These are phyloP conservation scores for Chalcis sispes DNA, from an alignment of 2,888 invertebrate genomes.

Conservation along the genomic window DNA sequence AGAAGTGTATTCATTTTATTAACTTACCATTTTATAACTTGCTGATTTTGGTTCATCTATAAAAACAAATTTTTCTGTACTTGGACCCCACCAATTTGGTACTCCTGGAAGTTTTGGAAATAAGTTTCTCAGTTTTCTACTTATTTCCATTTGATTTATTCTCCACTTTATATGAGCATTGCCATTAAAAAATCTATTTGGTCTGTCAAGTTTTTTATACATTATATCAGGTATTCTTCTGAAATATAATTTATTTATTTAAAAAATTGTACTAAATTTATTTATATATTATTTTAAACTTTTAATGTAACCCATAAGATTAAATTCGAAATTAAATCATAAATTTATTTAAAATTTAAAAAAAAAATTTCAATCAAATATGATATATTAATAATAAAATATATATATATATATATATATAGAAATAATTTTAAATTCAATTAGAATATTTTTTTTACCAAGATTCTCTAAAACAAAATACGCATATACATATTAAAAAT, in stretches of 20 bases:
- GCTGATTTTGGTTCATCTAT: conserved; percentile 84
- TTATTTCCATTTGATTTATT: conserved; percentile 86
- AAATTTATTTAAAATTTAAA: too few species aligned
- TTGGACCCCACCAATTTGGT: conserved; percentile 83
- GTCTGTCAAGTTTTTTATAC: conserved; percentile 62
- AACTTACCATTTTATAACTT: conserved; percentile 80
- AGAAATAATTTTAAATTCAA: too few species aligned
- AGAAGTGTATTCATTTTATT: conserved; percentile 1
- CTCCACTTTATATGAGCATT: conserved; percentile 80
- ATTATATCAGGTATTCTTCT: conserved; percentile 65
- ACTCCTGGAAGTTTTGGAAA: conserved; percentile 85
- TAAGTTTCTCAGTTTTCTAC: conserved; percentile 83
- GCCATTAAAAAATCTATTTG: conserved; percentile 62
- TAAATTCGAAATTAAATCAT: too few species aligned
- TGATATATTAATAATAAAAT: too few species aligned
- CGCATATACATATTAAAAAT: too few species aligned
- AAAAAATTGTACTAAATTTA: conserved; percentile 6
- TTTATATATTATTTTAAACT: conserved; percentile 27
- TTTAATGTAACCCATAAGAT: too few species aligned
- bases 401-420: too few species aligned
- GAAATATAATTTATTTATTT: conserved; percentile 24
- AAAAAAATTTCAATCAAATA: too few species aligned
- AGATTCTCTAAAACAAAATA: too few species aligned
- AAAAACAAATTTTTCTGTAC: conserved; percentile 86
- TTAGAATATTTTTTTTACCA: too few species aligned